Conservation (phyloP, 1,140 invertebrate species). For the Zaprionus africanus region DNA sequence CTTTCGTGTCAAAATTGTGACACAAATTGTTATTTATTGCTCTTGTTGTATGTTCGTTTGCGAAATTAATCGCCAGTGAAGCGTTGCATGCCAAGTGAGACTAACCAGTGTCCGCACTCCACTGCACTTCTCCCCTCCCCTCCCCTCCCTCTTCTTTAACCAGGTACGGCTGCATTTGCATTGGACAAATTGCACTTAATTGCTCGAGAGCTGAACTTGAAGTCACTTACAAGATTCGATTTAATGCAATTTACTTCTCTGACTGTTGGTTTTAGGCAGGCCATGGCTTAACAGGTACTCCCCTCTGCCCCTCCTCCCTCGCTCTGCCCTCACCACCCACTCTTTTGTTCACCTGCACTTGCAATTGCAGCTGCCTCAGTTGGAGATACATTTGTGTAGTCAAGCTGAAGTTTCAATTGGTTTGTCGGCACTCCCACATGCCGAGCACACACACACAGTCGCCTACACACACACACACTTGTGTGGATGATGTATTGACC, state of each 20-base stretch:
- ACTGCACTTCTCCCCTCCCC: neutral
- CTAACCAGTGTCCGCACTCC: neutral
- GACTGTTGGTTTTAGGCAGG: neutral
- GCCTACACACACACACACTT: neutral
- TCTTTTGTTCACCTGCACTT: neutral
- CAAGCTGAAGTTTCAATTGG: neutral
- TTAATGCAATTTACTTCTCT: neutral
- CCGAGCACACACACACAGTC: neutral
- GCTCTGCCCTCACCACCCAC: neutral
- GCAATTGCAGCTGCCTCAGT: conserved; percentile 10
- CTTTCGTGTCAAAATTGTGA: conserved; percentile 28
- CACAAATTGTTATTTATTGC: conserved; percentile 53
- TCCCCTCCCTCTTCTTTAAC: neutral
- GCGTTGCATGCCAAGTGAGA: conserved; percentile 37
- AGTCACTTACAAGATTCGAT: neutral
- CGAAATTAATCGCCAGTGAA: conserved; percentile 56
- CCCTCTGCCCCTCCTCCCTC: too few relatives aligned
- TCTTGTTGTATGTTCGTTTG: conserved; percentile 34
- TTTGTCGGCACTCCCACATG: too few relatives aligned
- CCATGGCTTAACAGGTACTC: neutral
- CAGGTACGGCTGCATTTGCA: conserved; percentile 18
- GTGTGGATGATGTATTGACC: neutral
- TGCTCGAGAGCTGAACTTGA: conserved; percentile 56
- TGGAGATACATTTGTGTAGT: neutral
- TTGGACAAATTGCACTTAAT: conserved; percentile 74